These are phyloP conservation scores for Pseudomugil tenellus DNA, from an alignment of 2,797 vertebrate species.

Conservation along the genomic window DNA sequence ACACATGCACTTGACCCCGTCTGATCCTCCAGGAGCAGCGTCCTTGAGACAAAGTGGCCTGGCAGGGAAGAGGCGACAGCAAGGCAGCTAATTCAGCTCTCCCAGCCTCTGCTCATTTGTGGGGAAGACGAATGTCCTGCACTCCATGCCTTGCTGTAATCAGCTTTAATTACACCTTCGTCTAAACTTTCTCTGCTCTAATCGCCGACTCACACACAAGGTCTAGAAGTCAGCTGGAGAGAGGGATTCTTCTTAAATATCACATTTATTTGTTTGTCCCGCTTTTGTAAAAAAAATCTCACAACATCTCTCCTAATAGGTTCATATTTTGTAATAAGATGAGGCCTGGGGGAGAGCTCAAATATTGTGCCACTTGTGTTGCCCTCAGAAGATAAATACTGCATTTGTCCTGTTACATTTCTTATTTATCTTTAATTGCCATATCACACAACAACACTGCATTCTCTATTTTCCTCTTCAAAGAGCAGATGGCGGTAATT, in stretches of 20 bases:
- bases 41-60: slow-evolving; percentile 73
- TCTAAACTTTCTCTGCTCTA: slow-evolving; percentile 54
- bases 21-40: slow-evolving; percentile 65
- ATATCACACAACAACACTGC: slow-evolving; percentile 32
- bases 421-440: slow-evolving; percentile 45
- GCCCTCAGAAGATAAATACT: slow-evolving; percentile 38
- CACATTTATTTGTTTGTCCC: neutral
- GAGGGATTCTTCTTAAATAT: neutral
- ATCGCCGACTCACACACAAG: slow-evolving; percentile 32
- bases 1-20: slow-evolving; percentile 71
- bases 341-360: slow-evolving; percentile 27
- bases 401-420: slow-evolving; percentile 18
- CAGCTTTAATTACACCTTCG: slow-evolving; percentile 74
- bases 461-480: slow-evolving; percentile 29
- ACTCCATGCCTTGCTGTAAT: slow-evolving; percentile 65
- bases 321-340: slow-evolving; percentile 15
- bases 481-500: slow-evolving; percentile 68
- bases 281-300: neutral
- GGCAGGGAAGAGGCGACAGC: slow-evolving; percentile 46
- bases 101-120: slow-evolving; percentile 63
- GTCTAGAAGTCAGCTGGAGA: neutral
- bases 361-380: slow-evolving; percentile 20
- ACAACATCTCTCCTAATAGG: neutral
- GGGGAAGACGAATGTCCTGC: slow-evolving; percentile 61
- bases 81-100: slow-evolving; percentile 64